phyloP scores from a whole-genome alignment of 2,113 vertebrate genomes.

The Craseonycteris thonglongyai region DNA sequence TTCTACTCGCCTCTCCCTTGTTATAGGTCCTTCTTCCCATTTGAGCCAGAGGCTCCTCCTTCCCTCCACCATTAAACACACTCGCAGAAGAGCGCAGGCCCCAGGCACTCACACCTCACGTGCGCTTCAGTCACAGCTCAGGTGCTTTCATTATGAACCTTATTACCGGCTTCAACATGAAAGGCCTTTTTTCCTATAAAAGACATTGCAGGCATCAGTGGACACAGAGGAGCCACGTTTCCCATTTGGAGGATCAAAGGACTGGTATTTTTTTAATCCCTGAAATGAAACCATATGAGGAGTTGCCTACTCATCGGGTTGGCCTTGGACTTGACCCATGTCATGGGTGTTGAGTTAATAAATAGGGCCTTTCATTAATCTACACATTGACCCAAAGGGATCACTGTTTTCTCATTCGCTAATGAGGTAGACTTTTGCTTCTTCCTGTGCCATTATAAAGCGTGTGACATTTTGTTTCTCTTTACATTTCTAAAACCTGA shows the following conservation, averaged over 20 bases:
- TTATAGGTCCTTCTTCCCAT: not conserved
- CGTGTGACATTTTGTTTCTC: slow-evolving; percentile 67
- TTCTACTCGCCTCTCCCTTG: not conserved
- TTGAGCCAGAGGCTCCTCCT: slow-evolving; percentile 21
- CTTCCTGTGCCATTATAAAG: slow-evolving; percentile 46
- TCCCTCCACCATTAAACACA: not conserved
- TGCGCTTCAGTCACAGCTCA: slow-evolving; percentile 55
- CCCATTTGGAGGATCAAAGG: slow-evolving; percentile 53
- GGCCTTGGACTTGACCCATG: slow-evolving; percentile 51
- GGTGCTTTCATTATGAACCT: slow-evolving; percentile 32
- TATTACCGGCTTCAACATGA: slow-evolving; percentile 46
- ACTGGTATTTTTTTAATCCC: slow-evolving; percentile 47
- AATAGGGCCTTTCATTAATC: slow-evolving; percentile 59
- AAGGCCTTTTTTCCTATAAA: slow-evolving; percentile 52
- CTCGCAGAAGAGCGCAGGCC: not conserved
- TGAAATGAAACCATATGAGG: slow-evolving; percentile 57
- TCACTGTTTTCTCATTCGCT: slow-evolving; percentile 57
- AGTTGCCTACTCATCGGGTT: slow-evolving; percentile 52
- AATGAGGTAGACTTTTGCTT: slow-evolving; percentile 55
- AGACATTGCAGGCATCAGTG: slow-evolving; percentile 50
- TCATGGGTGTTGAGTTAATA: slow-evolving; percentile 61
- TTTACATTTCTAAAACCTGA: slow-evolving; percentile 56
- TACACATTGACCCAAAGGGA: slow-evolving; percentile 48
- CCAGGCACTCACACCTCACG: slow-evolving; percentile 27
- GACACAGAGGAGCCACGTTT: slow-evolving; percentile 40